Evolutionary conservation across 2,888 invertebrate genomes (phyloP).

Genomic region (Nymphalis c-album): DNA sequence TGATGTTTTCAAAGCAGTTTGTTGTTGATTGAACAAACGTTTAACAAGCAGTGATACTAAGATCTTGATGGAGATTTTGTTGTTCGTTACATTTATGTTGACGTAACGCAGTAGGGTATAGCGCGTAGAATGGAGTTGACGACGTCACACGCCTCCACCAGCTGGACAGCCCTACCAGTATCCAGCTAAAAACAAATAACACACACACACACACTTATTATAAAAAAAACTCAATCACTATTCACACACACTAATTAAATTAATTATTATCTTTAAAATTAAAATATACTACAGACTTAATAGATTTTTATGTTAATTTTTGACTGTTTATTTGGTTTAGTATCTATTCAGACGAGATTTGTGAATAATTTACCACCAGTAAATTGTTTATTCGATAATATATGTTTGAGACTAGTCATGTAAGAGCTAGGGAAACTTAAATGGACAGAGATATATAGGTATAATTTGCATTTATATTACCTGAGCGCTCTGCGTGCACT

Average conservation of each 20-base stretch:
- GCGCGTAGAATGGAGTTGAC: conserved; percentile 68
- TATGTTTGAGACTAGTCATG: too few relatives aligned
- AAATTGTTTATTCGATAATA: too few relatives aligned
- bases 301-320: too few relatives aligned
- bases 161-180: conserved; percentile 54
- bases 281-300: too few relatives aligned
- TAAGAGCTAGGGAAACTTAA: too few relatives aligned
- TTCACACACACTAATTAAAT: too few relatives aligned
- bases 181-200: conserved; percentile 53
- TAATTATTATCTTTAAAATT: too few relatives aligned
- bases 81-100: conserved; percentile 32
- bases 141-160: conserved; percentile 60
- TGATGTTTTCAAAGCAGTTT: neutral
- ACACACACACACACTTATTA: neutral
- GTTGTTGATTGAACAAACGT: neutral
- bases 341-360: too few relatives aligned
- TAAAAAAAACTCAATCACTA: too few relatives aligned
- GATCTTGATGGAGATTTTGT: conserved; percentile 2
- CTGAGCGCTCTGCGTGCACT: conserved; percentile 62
- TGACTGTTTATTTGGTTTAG: too few relatives aligned
- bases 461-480: conserved; percentile 40
- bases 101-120: conserved; percentile 71
- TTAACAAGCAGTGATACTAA: neutral
- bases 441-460: too few relatives aligned
- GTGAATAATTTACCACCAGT: too few relatives aligned